Conservation (phyloP, 2,888 invertebrate genomes). For the Drosophila nr. fundita region DNA sequence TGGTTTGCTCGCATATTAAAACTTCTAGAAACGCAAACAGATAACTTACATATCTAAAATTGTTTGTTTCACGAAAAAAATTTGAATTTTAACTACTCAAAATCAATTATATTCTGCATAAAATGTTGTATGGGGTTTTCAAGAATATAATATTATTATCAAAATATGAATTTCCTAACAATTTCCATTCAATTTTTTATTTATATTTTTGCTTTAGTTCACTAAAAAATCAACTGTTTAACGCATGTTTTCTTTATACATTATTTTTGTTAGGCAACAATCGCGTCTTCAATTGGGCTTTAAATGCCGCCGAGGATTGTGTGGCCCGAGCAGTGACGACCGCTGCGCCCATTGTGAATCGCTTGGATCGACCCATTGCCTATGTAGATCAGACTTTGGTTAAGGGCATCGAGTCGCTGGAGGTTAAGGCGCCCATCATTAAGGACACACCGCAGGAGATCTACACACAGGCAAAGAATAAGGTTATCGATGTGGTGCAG, state of each 20-base stretch:
- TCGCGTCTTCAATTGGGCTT: slow-evolving; percentile 89
- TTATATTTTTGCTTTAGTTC: not conserved
- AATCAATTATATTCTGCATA: not conserved
- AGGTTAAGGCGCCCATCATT: slow-evolving; percentile 89
- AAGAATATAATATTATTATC: not conserved
- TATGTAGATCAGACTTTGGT: slow-evolving; percentile 89
- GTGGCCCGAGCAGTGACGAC: slow-evolving; percentile 88
- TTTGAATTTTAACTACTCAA: not conserved
- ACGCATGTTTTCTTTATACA: not conserved
- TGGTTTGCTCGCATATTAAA: not conserved
- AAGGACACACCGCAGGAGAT: slow-evolving; percentile 88
- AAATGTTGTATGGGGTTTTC: not conserved
- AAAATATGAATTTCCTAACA: not conserved
- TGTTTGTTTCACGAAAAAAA: not conserved
- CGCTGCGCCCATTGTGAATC: slow-evolving; percentile 87
- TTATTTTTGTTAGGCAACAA: slow-evolving; percentile 86
- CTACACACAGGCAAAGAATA: slow-evolving; percentile 87
- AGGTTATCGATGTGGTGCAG: slow-evolving; percentile 87
- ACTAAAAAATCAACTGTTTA: not conserved
- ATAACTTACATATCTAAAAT: not conserved
- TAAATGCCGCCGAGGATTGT: slow-evolving; percentile 88
- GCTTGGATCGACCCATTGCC: slow-evolving; percentile 86
- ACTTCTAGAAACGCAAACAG: not conserved
- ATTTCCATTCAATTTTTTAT: not conserved
- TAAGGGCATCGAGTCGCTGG: slow-evolving; percentile 88